Base-by-base conservation (phyloP, 2,113 vertebrate genomes). In the Notiomystis cincta region DNA sequence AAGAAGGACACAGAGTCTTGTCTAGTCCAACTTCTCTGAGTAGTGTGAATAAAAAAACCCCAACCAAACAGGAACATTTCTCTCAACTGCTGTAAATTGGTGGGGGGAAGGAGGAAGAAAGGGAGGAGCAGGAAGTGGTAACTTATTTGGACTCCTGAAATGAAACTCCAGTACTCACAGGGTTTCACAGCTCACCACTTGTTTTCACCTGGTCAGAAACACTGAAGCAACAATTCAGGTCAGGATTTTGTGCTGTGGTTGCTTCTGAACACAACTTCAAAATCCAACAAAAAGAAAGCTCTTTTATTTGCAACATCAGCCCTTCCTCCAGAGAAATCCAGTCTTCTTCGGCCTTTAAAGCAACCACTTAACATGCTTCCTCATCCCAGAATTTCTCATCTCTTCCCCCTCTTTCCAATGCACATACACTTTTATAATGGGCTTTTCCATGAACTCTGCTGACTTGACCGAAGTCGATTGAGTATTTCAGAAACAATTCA, bases 91-190 rank as follows among this genome's bases (percentile, higher is more conserved):
- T 51, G 12, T 30, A 79, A 82, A 87, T 47, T 11, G 4, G n/a
- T 33, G 44, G 24, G n/a, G 57, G 58, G 31, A 57, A 70, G 58
- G 58, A 87, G 75, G 35, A 83, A 83, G 42, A 93, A 76, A 90
- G 42, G 85, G 76, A 93, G 85, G 87, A 90, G 76, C 88, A 87
- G 88, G 90, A 96, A 93, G 82, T 70, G 85, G 87, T 92, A 87
- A 93, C 20, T 81, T 70, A 88, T 70, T 73, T 92, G 56, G 85
- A 66, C 87, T 91, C 71, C 31, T 67, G 72, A 93, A 89, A 80
- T 71, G 47, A 93, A 42, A 90, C 82, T 83, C 25, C 35, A 71
- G 51, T 65, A 86, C 40, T 82, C 79, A 71, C 16, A 48, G 13
- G 7, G 44, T 93, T 94, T 96, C 82, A 85, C n/a, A 78, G 56